These are phyloP conservation scores for Osmerus mordax DNA, from an alignment of 2,113 vertebrate species.

Conservation along the genomic window DNA sequence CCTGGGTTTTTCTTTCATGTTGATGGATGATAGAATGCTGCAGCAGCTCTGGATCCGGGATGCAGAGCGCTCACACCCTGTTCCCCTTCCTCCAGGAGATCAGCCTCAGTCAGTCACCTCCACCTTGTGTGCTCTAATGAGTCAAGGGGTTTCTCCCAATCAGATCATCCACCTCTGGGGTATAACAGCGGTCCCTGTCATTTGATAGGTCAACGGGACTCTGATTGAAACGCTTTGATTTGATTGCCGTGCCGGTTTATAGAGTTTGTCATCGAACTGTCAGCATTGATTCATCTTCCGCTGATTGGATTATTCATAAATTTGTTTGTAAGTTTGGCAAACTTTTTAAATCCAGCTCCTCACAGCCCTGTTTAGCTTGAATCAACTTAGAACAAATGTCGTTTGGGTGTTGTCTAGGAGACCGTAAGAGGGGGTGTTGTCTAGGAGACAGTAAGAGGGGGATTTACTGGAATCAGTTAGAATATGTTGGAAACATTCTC, in stretches of 20 bases:
- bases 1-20: neutral
- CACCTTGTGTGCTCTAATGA: constrained; percentile 17
- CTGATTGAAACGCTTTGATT: too few relatives aligned
- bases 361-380: too few relatives aligned
- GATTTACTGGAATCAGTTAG: neutral
- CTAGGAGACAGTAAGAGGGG: too few relatives aligned
- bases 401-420: too few relatives aligned
- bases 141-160: constrained; percentile 21
- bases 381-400: too few relatives aligned
- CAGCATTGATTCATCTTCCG: too few relatives aligned
- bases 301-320: too few relatives aligned
- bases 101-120: neutral
- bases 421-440: too few relatives aligned
- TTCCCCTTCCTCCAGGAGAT: neutral
- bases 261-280: too few relatives aligned
- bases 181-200: neutral
- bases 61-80: constrained; percentile 9
- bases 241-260: too few relatives aligned
- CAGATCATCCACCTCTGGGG: neutral
- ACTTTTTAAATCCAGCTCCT: too few relatives aligned
- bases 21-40: constrained; percentile 31
- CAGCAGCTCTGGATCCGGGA: neutral
- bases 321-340: too few relatives aligned
- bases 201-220: neutral
- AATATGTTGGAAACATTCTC: neutral